Conservation (phyloP, 2,113 vertebrate species). For the Tychaedon coryphoeus region DNA sequence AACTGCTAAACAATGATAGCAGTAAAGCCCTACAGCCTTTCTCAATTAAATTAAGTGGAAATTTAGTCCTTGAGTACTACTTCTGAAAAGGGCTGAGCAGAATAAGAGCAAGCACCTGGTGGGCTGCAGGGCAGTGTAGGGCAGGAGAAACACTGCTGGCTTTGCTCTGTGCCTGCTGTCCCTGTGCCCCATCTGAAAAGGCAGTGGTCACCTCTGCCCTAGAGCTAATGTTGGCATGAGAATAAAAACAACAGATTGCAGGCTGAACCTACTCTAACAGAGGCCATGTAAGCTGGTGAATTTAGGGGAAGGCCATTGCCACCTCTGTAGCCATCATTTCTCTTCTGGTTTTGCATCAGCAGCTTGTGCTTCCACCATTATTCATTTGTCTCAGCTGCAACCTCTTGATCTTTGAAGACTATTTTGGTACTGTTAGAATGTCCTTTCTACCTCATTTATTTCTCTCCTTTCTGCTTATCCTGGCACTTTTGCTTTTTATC, state of each 20-base stretch:
- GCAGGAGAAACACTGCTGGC: not conserved
- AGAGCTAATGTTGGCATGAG: not conserved
- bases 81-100: not conserved
- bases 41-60: conserved; percentile 19
- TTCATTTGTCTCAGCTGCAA: not conserved
- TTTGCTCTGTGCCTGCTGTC: not conserved
- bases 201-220: not conserved
- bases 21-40: not conserved
- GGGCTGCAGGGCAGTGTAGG: not conserved
- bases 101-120: not conserved
- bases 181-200: not conserved
- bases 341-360: not conserved
- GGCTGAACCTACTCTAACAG: not conserved
- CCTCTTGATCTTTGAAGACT: not conserved
- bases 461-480: not conserved
- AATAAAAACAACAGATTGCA: not conserved
- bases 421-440: not conserved
- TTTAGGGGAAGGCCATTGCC: not conserved
- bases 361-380: not conserved
- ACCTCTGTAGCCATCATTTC: not conserved
- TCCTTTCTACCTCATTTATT: not conserved
- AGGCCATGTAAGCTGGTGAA: not conserved
- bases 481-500: not conserved
- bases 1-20: conserved; percentile 31
- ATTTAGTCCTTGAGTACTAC: conserved; percentile 9